Evolutionary conservation across 2,797 vertebrate species (phyloP), one percentile per base, ranked within the genome.

Genomic region (Lepilemur ruficaudatus): DNA sequence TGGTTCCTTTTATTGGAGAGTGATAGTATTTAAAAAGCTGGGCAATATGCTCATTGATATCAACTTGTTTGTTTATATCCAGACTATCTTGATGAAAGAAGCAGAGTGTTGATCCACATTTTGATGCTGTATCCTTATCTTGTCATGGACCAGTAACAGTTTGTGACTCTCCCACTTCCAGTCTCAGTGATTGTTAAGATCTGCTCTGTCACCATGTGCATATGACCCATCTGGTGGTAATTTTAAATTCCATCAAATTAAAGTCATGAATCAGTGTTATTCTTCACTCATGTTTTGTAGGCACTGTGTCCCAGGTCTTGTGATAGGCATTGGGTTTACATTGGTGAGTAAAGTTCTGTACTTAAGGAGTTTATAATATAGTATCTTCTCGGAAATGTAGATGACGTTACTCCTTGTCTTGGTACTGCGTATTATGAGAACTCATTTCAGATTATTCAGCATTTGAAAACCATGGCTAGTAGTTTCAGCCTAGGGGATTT

Each of bases 391-490:
- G 79, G 65, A 94, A 73, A 46, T 89, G 73, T 73, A 43, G 70
- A 25, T n/a, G 52, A 48, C 6, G 4, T 22, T 55, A 72, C 22
- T 79, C 18, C 28, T 87, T 82, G 61, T 94, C 85, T 82, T 18
- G 30, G 83, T 91, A 43, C 57, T 35, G 73, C 4, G 28, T 50
- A 43, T 63, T 52, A 76, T 63, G 61, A 95, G 38, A 91, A 92
- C 22, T 93, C 50, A 59, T 78, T 96, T 95, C 69, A 43, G 69
- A 65, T 82, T 72, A 65, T 70, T 91, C 41, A 89, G 30, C 38
- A 79, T 91, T 88, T 30, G 61, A 52, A 69, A 83, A 70, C 52
- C 48, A 81, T 72, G 2, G n/a, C n/a, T n/a, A n/a, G n/a, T 61
- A 83, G 48, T 43, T 73, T 94, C 59, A 90, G 20, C 52, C 41